These are phyloP conservation scores for Thera obeliscata DNA, from an alignment of 2,888 invertebrate genomes.

Conservation along the genomic window DNA sequence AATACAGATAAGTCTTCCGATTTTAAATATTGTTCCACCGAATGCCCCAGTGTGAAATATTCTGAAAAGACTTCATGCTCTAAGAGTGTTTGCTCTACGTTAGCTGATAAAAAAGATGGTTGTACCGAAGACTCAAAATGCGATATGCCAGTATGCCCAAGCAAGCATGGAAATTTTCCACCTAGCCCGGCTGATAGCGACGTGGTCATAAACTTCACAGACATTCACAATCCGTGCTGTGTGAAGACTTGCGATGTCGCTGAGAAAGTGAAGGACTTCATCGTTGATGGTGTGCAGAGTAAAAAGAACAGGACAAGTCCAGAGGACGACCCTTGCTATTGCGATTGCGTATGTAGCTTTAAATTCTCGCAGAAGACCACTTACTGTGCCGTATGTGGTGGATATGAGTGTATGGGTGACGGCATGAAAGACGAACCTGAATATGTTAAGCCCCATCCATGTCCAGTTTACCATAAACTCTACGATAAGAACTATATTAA, in stretches of 20 bases:
- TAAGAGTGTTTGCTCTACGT: slow-evolving; percentile 57
- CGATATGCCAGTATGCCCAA: slow-evolving; percentile 53
- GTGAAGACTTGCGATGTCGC: slow-evolving; percentile 70
- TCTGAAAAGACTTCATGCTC: slow-evolving; percentile 59
- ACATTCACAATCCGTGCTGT: slow-evolving; percentile 71
- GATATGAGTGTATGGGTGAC: slow-evolving; percentile 73
- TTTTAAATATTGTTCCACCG: slow-evolving; percentile 58
- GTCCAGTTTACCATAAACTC: slow-evolving; percentile 75
- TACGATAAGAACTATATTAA: slow-evolving; percentile 69
- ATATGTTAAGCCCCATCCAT: slow-evolving; percentile 70
- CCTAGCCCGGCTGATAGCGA: slow-evolving; percentile 76
- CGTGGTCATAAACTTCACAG: slow-evolving; percentile 60
- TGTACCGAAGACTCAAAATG: slow-evolving; percentile 45
- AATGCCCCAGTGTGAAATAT: slow-evolving; percentile 61
- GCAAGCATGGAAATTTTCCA: slow-evolving; percentile 40
- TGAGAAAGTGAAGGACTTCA: slow-evolving; percentile 71
- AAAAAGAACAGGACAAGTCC: slow-evolving; percentile 47
- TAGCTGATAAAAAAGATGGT: slow-evolving; percentile 30
- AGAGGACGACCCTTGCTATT: slow-evolving; percentile 66
- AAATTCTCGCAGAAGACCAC: slow-evolving; percentile 71
- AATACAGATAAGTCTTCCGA: slow-evolving; percentile 43
- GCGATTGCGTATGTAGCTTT: slow-evolving; percentile 74
- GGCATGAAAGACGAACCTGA: slow-evolving; percentile 67
- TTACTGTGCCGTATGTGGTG: slow-evolving; percentile 75
- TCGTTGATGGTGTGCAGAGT: slow-evolving; percentile 57